Conservation (phyloP, 1,140 invertebrate genomes). For the Physella acuta region DNA sequence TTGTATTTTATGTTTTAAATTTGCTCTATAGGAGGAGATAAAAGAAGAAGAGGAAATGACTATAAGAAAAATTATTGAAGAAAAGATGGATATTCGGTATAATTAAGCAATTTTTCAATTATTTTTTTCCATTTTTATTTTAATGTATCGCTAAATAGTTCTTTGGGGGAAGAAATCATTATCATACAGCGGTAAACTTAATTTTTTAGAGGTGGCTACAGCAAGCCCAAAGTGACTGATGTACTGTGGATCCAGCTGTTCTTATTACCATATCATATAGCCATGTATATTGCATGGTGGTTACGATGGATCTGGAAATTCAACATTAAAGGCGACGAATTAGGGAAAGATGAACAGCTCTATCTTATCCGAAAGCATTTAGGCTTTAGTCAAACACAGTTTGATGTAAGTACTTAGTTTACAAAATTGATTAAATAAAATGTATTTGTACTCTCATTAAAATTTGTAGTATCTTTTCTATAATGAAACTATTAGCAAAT, state of each 20-base stretch:
- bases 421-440: neutral
- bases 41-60: conserved; percentile 79
- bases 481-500: too few species aligned
- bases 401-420: conserved; percentile 60
- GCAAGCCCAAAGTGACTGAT: conserved; percentile 71
- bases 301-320: conserved; percentile 79
- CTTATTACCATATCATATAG: conserved; percentile 74
- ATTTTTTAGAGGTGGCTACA: conserved; percentile 85
- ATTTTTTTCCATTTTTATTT: neutral
- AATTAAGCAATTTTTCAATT: neutral
- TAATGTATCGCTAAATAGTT: too few species aligned
- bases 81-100: conserved; percentile 83
- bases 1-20: too few species aligned
- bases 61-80: conserved; percentile 78
- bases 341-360: conserved; percentile 78
- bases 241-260: conserved; percentile 82
- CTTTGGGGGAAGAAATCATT: too few species aligned
- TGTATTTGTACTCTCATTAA: conserved; percentile 4
- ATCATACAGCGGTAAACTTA: too few species aligned
- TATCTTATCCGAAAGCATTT: conserved; percentile 80
- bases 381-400: conserved; percentile 67
- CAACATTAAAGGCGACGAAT: conserved; percentile 73
- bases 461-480: conserved; percentile 1
- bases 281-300: conserved; percentile 74
- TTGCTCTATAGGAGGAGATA: conserved; percentile 70